phyloP scores from a whole-genome alignment of 2,797 vertebrate genomes.

The Melanotaenia pygmaea region DNA sequence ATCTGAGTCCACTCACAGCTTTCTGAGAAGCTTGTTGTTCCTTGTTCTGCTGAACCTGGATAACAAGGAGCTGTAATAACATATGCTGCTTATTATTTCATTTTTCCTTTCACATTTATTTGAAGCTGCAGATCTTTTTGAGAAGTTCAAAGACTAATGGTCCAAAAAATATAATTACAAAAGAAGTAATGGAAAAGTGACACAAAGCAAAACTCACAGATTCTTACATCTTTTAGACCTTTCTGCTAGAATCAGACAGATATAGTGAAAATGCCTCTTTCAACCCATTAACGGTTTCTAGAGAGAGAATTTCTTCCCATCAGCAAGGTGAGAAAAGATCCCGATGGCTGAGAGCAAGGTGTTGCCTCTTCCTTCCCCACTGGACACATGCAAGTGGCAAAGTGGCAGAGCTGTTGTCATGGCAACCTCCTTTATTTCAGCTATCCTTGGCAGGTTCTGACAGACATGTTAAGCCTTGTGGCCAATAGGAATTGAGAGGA shows the following conservation, averaged over 20 bases:
- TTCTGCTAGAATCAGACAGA: constrained; percentile 13
- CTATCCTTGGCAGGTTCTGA: constrained; percentile 44
- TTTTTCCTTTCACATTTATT: constrained; percentile 15
- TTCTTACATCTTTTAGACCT: background rate
- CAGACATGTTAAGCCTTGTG: constrained; percentile 64
- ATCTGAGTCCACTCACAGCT: constrained; percentile 35
- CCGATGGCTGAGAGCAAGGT: constrained; percentile 26
- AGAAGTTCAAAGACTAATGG: constrained; percentile 4
- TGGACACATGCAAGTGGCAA: constrained; percentile 43
- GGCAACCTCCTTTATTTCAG: constrained; percentile 61
- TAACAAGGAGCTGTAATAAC: constrained; percentile 61
- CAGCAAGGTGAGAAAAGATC: constrained; percentile 58
- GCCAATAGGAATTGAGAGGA: constrained; percentile 61
- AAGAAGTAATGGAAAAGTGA: constrained; percentile 8
- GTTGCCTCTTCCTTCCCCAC: constrained; percentile 23
- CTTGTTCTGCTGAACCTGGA: constrained; percentile 53
- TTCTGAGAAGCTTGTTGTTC: constrained; percentile 46
- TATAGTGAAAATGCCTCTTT: constrained; percentile 29
- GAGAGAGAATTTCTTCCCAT: constrained; percentile 34
- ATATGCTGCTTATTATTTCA: constrained; percentile 10
- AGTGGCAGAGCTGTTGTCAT: constrained; percentile 70
- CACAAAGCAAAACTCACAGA: constrained; percentile 4
- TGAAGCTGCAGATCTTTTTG: background rate
- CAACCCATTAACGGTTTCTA: constrained; percentile 36
- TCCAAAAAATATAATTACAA: constrained; percentile 15